A percentile compares a stretch with the other conserved stretches of the same genome.
These are phyloP conservation scores for Pangasius djambal DNA, from an alignment of 2,797 vertebrate species.

Conservation along the genomic window DNA sequence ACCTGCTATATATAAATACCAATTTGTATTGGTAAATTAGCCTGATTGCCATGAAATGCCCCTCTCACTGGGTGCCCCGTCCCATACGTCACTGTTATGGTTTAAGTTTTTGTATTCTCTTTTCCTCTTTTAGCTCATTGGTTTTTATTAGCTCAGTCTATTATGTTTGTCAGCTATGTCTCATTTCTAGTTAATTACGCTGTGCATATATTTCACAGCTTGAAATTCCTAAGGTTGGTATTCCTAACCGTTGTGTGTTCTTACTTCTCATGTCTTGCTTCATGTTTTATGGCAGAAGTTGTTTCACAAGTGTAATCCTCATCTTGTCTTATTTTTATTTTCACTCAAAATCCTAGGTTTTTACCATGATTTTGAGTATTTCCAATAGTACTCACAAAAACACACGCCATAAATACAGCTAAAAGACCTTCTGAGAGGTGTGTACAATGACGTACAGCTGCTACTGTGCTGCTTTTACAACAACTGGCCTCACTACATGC, in stretches of 20 bases:
- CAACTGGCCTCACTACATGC: neutral
- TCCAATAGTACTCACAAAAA: neutral
- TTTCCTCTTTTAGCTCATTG: no score
- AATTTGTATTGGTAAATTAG: no score
- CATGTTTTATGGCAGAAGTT: neutral
- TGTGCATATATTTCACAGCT: neutral
- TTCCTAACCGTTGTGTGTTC: neutral
- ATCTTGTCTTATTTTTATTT: neutral
- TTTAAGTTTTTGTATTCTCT: no score
- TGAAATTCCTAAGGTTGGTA: no score
- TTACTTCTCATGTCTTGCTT: no score
- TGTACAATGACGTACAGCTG: neutral
- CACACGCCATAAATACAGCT: neutral
- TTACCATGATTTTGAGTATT: neutral
- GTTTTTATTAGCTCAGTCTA: no score
- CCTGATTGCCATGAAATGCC: no score
- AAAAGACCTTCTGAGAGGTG: neutral
- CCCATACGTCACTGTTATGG: no score
- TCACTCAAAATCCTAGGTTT: neutral
- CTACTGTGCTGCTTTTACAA: neutral
- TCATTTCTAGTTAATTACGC: neutral
- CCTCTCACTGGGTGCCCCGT: no score
- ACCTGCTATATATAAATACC: no score
- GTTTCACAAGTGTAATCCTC: neutral
- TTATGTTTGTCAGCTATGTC: neutral